These are phyloP conservation scores for Hemistola chrysoprasaria DNA, from an alignment of 2,888 invertebrate species.

Conservation along the genomic window DNA sequence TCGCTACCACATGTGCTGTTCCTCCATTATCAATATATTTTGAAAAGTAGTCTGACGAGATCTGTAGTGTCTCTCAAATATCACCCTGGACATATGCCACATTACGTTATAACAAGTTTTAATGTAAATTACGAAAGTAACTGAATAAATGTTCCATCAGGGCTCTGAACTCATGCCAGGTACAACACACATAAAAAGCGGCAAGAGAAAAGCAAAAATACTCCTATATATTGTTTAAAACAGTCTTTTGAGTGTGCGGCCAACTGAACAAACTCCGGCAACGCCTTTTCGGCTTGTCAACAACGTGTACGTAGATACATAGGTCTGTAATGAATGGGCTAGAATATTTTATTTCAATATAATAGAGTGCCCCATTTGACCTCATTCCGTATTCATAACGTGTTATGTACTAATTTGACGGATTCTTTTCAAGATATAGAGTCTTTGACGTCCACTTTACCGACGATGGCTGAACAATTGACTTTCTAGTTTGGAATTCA, in stretches of 20 bases:
- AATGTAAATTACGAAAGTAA: slow-evolving; percentile 22
- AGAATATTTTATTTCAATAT: slow-evolving; percentile 79
- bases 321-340: slow-evolving; percentile 75
- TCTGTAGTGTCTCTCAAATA: no score
- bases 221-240: slow-evolving; percentile 52
- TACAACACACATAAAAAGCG: slow-evolving; percentile 28
- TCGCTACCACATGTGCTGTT: no score
- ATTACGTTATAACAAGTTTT: no score
- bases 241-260: slow-evolving; percentile 48
- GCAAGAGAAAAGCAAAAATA: slow-evolving; percentile 42
- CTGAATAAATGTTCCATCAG: slow-evolving; percentile 19
- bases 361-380: slow-evolving; percentile 77
- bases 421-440: slow-evolving; percentile 70
- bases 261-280: slow-evolving; percentile 75
- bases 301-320: slow-evolving; percentile 49
- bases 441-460: slow-evolving; percentile 63
- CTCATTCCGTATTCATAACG: slow-evolving; percentile 78
- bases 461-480: slow-evolving; percentile 51
- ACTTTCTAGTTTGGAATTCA: slow-evolving; percentile 32
- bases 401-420: slow-evolving; percentile 79
- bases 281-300: slow-evolving; percentile 71
- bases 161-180: slow-evolving; percentile 13
- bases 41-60: no score
- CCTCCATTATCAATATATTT: no score
- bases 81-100: no score